These are phyloP conservation scores for Mesochorus sp. DNA, from an alignment of 2,888 invertebrate species.

Conservation along the genomic window DNA sequence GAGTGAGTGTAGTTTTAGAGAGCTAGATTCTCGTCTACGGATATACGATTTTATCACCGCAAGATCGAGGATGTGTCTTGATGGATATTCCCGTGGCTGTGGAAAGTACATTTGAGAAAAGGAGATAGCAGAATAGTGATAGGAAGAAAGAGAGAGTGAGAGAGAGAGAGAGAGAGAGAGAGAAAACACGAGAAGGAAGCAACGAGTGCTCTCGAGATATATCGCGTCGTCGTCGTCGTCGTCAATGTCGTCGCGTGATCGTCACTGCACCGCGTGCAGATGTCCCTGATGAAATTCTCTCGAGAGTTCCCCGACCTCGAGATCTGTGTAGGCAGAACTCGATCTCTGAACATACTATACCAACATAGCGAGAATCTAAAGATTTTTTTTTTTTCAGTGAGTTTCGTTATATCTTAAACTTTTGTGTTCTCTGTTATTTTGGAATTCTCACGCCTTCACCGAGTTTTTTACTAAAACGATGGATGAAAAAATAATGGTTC, in stretches of 20 bases:
- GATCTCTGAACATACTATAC: too few relatives aligned
- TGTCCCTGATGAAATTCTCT: slow-evolving; percentile 60
- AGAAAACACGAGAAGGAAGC: slow-evolving; percentile 64
- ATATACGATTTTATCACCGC: slow-evolving; percentile 43
- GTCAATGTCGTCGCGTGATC: slow-evolving; percentile 54
- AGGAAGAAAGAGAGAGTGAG: not conserved
- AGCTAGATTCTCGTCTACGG: slow-evolving; percentile 39
- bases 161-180: slow-evolving; percentile 5
- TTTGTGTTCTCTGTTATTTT: too few relatives aligned
- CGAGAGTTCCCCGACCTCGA: slow-evolving; percentile 31
- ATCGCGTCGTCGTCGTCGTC: slow-evolving; percentile 38
- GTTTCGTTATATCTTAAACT: too few relatives aligned
- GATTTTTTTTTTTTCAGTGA: too few relatives aligned
- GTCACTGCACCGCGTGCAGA: slow-evolving; percentile 66
- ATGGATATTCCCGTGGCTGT: slow-evolving; percentile 30
- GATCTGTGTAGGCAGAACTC: slow-evolving; percentile 14
- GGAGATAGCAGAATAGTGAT: not conserved
- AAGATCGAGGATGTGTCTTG: slow-evolving; percentile 39
- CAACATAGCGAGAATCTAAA: too few relatives aligned
- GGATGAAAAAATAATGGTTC: too few relatives aligned
- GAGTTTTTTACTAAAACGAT: too few relatives aligned
- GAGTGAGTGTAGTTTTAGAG: not conserved
- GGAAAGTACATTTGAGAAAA: not conserved
- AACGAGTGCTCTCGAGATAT: slow-evolving; percentile 51
- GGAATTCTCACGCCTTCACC: too few relatives aligned